phyloP scores from a whole-genome alignment of 2,113 vertebrate species.

The Pterocles gutturalis region DNA sequence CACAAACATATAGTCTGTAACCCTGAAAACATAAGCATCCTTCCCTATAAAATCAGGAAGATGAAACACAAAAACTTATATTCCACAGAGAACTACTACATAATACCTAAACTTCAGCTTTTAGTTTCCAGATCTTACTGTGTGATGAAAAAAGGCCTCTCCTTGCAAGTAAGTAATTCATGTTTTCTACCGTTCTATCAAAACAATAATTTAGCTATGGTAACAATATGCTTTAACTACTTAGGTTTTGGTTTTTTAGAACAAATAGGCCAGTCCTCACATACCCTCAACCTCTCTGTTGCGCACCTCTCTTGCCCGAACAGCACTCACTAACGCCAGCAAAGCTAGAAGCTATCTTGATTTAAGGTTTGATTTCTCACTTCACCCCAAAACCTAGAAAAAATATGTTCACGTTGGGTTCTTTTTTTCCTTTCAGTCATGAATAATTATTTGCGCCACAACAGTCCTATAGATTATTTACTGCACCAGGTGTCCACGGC shows the following conservation, averaged over 20 bases:
- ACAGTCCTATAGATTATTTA: not conserved
- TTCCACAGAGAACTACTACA: not conserved
- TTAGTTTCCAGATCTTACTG: not conserved
- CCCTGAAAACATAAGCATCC: not conserved
- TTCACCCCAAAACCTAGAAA: not conserved
- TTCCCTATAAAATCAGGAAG: not conserved
- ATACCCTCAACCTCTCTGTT: not conserved
- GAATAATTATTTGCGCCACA: not conserved
- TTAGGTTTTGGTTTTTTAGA: not conserved
- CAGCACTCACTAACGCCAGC: not conserved
- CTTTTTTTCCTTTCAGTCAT: not conserved
- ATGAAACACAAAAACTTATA: not conserved
- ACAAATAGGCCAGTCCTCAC: not conserved
- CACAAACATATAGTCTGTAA: not conserved
- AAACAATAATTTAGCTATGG: not conserved
- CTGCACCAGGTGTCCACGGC: rapidly evolving
- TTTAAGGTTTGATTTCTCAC: not conserved
- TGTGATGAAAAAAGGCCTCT: not conserved
- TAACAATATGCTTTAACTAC: conserved; percentile 9
- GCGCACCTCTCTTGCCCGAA: not conserved
- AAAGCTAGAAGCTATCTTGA: not conserved
- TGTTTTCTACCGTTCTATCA: not conserved
- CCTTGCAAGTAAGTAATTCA: not conserved
- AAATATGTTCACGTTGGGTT: not conserved
- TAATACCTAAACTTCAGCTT: not conserved